Conservation (phyloP, 2,113 vertebrate genomes). For the Passer domesticus region DNA sequence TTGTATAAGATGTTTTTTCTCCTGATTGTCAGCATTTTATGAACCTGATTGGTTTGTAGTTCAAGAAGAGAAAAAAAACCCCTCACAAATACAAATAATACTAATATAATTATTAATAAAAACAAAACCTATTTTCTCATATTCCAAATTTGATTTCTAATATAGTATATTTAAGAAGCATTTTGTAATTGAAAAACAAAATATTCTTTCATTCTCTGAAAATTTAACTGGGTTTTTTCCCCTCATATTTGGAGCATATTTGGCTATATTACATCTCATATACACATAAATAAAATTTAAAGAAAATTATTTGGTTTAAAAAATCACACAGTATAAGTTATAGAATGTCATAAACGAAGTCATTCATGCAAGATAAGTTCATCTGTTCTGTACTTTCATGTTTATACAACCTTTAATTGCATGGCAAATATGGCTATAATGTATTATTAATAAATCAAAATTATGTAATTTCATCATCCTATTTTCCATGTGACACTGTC, state of each 20-base stretch:
- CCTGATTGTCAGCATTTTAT: not conserved
- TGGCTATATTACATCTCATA: not conserved
- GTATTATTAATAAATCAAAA: not conserved
- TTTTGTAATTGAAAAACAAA: not conserved
- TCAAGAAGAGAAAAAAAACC: not conserved
- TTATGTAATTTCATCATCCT: not conserved
- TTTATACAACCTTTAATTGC: not conserved
- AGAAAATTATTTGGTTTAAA: not conserved
- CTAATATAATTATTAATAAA: not conserved
- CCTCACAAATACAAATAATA: not conserved
- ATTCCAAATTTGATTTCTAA: not conserved
- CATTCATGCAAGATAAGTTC: not conserved
- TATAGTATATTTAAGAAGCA: not conserved
- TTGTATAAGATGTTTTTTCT: not conserved
- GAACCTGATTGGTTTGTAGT: not conserved
- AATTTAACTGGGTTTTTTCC: not conserved
- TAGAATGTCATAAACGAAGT: not conserved
- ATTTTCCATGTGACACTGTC: not conserved
- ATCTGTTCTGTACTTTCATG: not conserved
- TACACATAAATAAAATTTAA: not conserved
- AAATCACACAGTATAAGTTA: not conserved
- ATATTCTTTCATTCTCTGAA: not conserved
- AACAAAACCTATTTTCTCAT: fast-evolving
- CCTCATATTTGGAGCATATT: not conserved
- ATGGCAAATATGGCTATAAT: not conserved